Evolutionary conservation across 2,113 vertebrate genomes (phyloP).

Genomic region (Crypturellus undulatus): DNA sequence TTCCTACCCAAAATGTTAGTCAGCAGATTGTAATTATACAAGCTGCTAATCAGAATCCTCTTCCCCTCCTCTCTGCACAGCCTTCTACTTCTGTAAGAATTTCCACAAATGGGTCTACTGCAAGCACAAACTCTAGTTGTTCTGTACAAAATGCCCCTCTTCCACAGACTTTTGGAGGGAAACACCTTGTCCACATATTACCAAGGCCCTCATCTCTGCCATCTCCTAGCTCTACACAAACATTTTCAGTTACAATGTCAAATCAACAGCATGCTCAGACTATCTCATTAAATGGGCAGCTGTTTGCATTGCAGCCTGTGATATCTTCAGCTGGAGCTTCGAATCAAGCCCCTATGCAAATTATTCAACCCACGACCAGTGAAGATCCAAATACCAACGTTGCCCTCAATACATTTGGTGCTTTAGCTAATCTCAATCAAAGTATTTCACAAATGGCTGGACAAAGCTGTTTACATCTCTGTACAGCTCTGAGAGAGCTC

Average conservation of each 20-base stretch:
- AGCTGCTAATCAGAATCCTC: constrained; percentile 87
- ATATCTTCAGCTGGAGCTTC: constrained; percentile 88
- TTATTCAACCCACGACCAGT: constrained; percentile 92
- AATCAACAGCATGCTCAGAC: constrained; percentile 89
- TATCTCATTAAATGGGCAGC: constrained; percentile 95
- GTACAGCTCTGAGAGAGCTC: constrained; percentile 4
- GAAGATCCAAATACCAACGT: constrained; percentile 95
- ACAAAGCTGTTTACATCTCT: constrained; percentile 84
- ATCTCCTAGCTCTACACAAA: constrained; percentile 74
- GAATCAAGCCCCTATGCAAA: constrained; percentile 89
- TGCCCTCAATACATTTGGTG: constrained; percentile 94
- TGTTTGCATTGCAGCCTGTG: constrained; percentile 94
- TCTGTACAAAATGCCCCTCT: constrained; percentile 76
- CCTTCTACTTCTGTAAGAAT: constrained; percentile 79
- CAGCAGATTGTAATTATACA: constrained; percentile 99
- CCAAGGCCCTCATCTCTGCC: constrained; percentile 87
- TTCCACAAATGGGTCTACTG: constrained; percentile 75
- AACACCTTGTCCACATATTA: constrained; percentile 95
- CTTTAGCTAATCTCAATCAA: constrained; percentile 95
- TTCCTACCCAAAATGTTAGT: constrained; percentile 87
- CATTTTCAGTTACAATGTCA: constrained; percentile 77
- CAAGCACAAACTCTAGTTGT: constrained; percentile 75
- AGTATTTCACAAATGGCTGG: constrained; percentile 94
- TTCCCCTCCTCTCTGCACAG: constrained; percentile 84
- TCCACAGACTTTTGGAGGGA: constrained; percentile 90